These are phyloP conservation scores for Sphaeramia orbicularis DNA, from an alignment of 2,797 vertebrate genomes.

Conservation along the genomic window DNA sequence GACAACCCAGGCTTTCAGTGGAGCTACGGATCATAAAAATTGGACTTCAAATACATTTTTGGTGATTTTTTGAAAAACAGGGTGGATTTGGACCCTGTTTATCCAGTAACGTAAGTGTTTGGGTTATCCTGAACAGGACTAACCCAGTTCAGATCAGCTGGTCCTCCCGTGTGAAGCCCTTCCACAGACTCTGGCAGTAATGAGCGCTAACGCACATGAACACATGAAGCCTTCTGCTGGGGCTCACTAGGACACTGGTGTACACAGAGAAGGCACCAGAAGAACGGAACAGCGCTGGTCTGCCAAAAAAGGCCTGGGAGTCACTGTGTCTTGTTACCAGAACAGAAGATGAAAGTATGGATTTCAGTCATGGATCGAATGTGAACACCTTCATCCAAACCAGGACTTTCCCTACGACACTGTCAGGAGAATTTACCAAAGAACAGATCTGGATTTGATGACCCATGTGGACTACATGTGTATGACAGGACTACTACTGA, in stretches of 20 bases:
- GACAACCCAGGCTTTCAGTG: no score
- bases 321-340: constrained; percentile 61
- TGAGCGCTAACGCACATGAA: no score
- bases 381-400: constrained; percentile 28
- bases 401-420: constrained; percentile 31
- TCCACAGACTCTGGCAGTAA: no score
- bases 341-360: constrained; percentile 66
- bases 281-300: constrained; percentile 74
- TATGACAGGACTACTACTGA: constrained; percentile 64
- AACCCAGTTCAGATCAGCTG: no score
- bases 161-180: no score
- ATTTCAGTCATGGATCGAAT: constrained; percentile 50
- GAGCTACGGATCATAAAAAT: no score
- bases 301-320: constrained; percentile 45
- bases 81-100: no score
- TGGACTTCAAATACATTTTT: no score
- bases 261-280: constrained; percentile 58
- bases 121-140: no score
- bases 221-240: no score
- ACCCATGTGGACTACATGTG: constrained; percentile 68
- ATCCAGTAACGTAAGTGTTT: no score
- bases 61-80: no score
- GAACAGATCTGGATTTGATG: constrained; percentile 71
- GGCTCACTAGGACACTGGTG: constrained; percentile 59
- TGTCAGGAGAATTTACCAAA: constrained; percentile 51